Evolutionary conservation across 2,888 invertebrate genomes (phyloP).

Genomic region (Mylabris sibirica): DNA sequence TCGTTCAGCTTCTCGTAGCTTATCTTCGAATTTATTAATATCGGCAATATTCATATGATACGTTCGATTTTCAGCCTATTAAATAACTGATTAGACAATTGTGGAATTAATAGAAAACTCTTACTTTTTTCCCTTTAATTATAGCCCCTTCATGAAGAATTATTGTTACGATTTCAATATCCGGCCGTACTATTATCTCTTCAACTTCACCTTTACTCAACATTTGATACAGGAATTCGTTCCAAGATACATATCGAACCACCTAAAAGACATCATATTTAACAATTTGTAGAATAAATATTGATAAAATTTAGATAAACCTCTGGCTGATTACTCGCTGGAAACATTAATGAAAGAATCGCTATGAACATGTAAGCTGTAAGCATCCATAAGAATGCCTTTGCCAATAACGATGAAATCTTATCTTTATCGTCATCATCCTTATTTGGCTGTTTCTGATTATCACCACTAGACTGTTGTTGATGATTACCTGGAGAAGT

Average conservation of each 20-base stretch:
- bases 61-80: conserved; percentile 69
- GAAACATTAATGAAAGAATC: conserved; percentile 75
- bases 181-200: conserved; percentile 83
- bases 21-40: conserved; percentile 87
- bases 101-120: not conserved
- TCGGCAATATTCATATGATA: conserved; percentile 88
- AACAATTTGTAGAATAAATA: no score
- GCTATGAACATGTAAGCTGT: conserved; percentile 78
- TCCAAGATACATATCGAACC: conserved; percentile 90
- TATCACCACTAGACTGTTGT: conserved; percentile 36
- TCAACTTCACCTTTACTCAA: conserved; percentile 93
- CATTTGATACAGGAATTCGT: conserved; percentile 96
- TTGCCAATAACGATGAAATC: conserved; percentile 74
- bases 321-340: conserved; percentile 77
- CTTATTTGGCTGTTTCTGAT: conserved; percentile 56
- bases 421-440: conserved; percentile 73
- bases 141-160: conserved; percentile 85
- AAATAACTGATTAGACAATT: conserved; percentile 29
- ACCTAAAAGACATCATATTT: conserved; percentile 59
- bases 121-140: conserved; percentile 78
- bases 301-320: conserved; percentile 56
- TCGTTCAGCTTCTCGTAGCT: conserved; percentile 84
- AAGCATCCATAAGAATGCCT: conserved; percentile 82
- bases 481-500: conserved; percentile 43
- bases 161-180: conserved; percentile 84